A percentile compares a stretch with the other conserved stretches of the same genome.
phyloP scores from a whole-genome alignment of 2,888 invertebrate species.

The Lasioglossum malachurum region DNA sequence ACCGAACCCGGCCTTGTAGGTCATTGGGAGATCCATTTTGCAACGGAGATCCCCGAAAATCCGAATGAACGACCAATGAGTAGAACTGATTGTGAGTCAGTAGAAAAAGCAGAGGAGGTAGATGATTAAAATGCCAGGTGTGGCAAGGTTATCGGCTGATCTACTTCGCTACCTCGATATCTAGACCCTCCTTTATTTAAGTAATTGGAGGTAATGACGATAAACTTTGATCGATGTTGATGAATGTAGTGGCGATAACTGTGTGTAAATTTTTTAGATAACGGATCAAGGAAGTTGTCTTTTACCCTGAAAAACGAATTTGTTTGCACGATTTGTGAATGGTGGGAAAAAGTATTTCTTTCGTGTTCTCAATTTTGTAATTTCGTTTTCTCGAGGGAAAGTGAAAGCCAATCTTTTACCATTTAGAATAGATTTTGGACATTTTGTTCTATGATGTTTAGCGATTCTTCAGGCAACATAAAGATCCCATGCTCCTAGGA shows the following conservation, averaged over 20 bases:
- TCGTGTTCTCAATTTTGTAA: no score
- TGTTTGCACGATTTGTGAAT: no score
- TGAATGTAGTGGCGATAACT: neutral
- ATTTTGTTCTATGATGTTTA: no score
- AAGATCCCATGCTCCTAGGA: no score
- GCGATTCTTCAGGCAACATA: no score
- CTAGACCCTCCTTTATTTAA: neutral
- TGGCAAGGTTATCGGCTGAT: slow-evolving; percentile 36
- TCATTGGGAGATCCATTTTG: neutral
- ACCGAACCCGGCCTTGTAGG: neutral
- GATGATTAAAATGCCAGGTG: slow-evolving; percentile 50
- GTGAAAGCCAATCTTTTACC: no score
- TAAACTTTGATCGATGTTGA: neutral
- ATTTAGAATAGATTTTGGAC: no score
- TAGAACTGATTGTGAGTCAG: neutral
- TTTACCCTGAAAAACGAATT: no score
- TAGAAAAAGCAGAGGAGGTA: slow-evolving; percentile 9
- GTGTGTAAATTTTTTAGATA: no score
- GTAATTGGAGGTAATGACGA: neutral
- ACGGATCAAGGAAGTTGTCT: no score
- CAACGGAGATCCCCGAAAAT: neutral
- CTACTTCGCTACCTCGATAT: slow-evolving; percentile 22
- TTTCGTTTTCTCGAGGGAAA: no score
- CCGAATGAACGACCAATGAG: neutral
- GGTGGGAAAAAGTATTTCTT: no score